Evolutionary conservation across 1,140 invertebrate species (phyloP), one percentile per base, ranked within the genome.

Genomic region (Theocolax elegans): DNA sequence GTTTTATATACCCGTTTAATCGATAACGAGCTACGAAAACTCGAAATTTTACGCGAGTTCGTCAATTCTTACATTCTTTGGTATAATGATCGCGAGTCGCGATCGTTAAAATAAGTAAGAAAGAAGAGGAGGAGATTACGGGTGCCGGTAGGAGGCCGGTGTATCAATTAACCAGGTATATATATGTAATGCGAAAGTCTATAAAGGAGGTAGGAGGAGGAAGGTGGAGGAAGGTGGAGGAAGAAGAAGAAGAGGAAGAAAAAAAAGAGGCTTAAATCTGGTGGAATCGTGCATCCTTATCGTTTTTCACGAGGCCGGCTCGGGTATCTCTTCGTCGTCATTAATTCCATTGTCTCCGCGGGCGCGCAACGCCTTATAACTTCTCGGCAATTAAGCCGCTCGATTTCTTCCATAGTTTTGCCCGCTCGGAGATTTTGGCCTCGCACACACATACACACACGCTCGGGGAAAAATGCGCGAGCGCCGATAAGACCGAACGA

Each of bases 271-370:
- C 25, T 58, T 70, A 58, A 70, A 70, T 64, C 49, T 64, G 29
- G 15, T 7, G 1, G n/a, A 31, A 25, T 60, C 67, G 58, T 42
- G 38, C 59, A 68, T 73, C 31, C 65, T 42, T 71, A 75, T 75
- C 74, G 46, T 71, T 73, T 67, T 71, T 74, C 65, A 67, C 48
- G 63, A 42, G 21, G 31, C 53, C 40, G 19, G 29, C 42, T 15
- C 3, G 23, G 38, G n/a, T 70, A 70, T 79, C 74, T 76, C 73
- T 73, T 73, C 71, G 35, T 71, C 73, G 67, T 78, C 78, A 75
- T 79, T 75, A 74, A 72, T 75, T 77, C 72, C 74, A 75, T 74
- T 68, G 64, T 76, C 72, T 72, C 49, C 29, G 8, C 44, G 40
- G 40, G 15, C 25, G 62, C 8, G 19, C 42, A n/a, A 10, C n/a